Conservation (phyloP, 2,113 vertebrate species). For the Aviceda subcristata region DNA sequence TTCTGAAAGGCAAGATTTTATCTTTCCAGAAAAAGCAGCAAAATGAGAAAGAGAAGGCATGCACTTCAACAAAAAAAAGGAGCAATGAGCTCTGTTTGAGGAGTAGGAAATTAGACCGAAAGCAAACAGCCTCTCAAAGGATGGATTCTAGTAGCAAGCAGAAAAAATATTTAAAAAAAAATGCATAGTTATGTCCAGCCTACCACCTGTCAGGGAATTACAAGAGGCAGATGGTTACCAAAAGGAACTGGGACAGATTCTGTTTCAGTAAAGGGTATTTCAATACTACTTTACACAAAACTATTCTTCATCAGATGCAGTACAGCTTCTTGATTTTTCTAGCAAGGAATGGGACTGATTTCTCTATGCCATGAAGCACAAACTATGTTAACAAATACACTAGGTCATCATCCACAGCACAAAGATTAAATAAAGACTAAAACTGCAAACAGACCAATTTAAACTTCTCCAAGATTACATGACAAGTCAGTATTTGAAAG, state of each 20-base stretch:
- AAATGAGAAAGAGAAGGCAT: neutral
- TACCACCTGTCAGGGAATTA: neutral
- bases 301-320: neutral
- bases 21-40: neutral
- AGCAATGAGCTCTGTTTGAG: neutral
- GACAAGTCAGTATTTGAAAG: neutral
- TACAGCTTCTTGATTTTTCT: neutral
- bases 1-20: constrained; percentile 11
- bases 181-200: neutral
- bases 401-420: neutral
- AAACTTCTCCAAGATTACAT: neutral
- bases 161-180: neutral
- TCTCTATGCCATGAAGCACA: neutral
- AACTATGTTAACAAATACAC: neutral
- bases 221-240: neutral
- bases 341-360: neutral
- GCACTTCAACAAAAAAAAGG: neutral
- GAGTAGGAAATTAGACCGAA: neutral
- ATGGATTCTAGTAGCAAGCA: neutral
- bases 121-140: neutral
- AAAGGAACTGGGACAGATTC: neutral
- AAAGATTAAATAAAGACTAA: neutral
- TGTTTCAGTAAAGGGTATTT: neutral
- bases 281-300: neutral
- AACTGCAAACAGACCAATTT: neutral